phyloP scores from a whole-genome alignment of 2,888 invertebrate genomes.

The Deilephila elpenor region DNA sequence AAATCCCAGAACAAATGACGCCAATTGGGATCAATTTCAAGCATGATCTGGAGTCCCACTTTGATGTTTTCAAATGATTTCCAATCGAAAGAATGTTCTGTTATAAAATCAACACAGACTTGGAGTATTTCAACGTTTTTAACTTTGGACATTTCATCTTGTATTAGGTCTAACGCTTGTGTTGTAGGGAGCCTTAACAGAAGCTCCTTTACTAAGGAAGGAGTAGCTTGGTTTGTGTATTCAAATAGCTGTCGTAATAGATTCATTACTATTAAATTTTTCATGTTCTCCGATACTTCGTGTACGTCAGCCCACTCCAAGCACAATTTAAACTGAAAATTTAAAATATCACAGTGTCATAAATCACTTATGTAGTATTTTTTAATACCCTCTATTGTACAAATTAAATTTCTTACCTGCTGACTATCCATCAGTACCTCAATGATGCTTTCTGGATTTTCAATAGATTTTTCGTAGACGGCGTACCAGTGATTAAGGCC shows the following conservation, averaged over 20 bases:
- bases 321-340: conserved; percentile 86
- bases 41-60: conserved; percentile 88
- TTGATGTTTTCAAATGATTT: conserved; percentile 85
- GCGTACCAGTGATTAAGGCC: conserved; percentile 85
- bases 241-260: conserved; percentile 84
- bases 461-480: conserved; percentile 82
- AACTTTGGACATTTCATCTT: conserved; percentile 86
- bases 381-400: background rate
- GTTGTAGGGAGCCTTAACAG: conserved; percentile 84
- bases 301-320: conserved; percentile 89
- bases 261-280: conserved; percentile 81
- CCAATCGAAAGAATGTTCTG: conserved; percentile 78
- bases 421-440: conserved; percentile 83
- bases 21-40: conserved; percentile 84
- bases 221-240: conserved; percentile 75
- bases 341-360: conserved; percentile 22
- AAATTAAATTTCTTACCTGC: conserved; percentile 61
- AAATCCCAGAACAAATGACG: conserved; percentile 86
- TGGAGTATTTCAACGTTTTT: conserved; percentile 86
- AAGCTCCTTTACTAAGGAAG: conserved; percentile 78
- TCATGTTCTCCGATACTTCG: conserved; percentile 82
- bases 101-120: conserved; percentile 86
- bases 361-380: background rate
- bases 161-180: conserved; percentile 86
- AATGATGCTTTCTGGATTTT: conserved; percentile 81